Conservation (phyloP, 1,140 invertebrate genomes). For the Leptinotarsa texana region DNA sequence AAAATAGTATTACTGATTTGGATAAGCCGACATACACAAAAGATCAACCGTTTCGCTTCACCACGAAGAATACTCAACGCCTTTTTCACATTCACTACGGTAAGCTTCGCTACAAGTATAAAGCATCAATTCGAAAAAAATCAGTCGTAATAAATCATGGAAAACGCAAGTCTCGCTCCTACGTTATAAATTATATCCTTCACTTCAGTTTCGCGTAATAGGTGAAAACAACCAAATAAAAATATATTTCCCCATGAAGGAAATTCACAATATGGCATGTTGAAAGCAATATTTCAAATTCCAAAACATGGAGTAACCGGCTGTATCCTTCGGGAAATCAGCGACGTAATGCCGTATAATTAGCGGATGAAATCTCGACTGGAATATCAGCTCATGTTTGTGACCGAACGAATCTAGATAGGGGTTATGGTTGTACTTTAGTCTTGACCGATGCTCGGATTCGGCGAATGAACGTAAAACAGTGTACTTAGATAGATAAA, state of each 20-base stretch:
- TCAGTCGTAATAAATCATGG: neutral
- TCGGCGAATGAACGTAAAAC: slow-evolving; percentile 9
- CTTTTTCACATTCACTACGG: too few species aligned
- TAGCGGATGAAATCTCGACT: slow-evolving; percentile 32
- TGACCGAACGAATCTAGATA: neutral
- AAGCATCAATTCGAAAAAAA: neutral
- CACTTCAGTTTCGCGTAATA: slow-evolving; percentile 13
- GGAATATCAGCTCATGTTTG: neutral
- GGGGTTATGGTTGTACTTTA: slow-evolving; percentile 6
- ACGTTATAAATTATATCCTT: neutral
- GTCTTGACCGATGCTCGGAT: slow-evolving; percentile 10
- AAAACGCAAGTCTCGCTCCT: neutral
- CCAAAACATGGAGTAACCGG: slow-evolving; percentile 14
- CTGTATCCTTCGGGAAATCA: slow-evolving; percentile 42
- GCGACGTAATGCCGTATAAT: slow-evolving; percentile 38
- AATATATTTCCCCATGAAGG: slow-evolving; percentile 14
- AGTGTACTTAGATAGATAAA: neutral
- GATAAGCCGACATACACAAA: too few species aligned
- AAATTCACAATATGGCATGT: slow-evolving; percentile 12
- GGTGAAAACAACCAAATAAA: slow-evolving; percentile 9
- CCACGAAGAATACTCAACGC: too few species aligned
- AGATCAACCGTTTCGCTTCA: too few species aligned
- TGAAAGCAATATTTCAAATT: slow-evolving; percentile 24
- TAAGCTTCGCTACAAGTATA: too few species aligned
- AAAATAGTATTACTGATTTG: too few species aligned